Base-by-base conservation (phyloP, 2,888 invertebrate genomes). In the Cephus pulcher region DNA sequence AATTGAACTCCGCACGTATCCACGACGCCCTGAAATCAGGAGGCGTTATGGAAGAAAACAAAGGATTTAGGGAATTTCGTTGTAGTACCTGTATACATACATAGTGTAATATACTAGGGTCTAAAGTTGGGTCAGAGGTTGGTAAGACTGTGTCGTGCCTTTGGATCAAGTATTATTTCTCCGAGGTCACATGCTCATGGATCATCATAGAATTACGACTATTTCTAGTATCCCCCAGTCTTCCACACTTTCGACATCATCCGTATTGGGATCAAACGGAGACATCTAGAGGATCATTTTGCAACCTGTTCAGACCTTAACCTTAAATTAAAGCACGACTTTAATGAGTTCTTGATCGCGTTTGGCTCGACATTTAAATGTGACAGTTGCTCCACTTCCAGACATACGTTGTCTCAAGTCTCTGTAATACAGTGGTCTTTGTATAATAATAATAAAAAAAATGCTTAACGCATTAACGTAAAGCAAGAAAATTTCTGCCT, bases 271-370 rank as follows among this genome's bases (percentile, higher is more conserved):
- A 76, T 73, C 76, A 32, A 76, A 73, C 73, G 70, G 4, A 33
- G 11, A 11, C 34, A 32, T 34, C 71, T 30, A 35, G 15, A 37
- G 30, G 11, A 11, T 23, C 37, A 33, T 77, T 77, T 75, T 32
- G 74, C 74, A 74, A 77, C 23, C 56, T 23, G 69, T 15, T 32
- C 74, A 77, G 68, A 79, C 80, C 79, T 82, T 82, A 80, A 82
- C 78, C 81, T 80, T 78, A 78, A 77, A 79, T 79, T 56, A 74
- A 33, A 15, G 40, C 70, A 69, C 37, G 37, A 9, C n/a, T 34
- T 32, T 74, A 74, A 74, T 74, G 12, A 37, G 37, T 15, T 56
- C 9, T 56, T 9, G 23, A 9, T 56, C 56, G 56, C 23, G 9
- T 56, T 56, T 56, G 56, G 23, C 23, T 56, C 9, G 23, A 23